Base-by-base conservation (phyloP, 2,888 invertebrate genomes). In the Phasia obesa region DNA sequence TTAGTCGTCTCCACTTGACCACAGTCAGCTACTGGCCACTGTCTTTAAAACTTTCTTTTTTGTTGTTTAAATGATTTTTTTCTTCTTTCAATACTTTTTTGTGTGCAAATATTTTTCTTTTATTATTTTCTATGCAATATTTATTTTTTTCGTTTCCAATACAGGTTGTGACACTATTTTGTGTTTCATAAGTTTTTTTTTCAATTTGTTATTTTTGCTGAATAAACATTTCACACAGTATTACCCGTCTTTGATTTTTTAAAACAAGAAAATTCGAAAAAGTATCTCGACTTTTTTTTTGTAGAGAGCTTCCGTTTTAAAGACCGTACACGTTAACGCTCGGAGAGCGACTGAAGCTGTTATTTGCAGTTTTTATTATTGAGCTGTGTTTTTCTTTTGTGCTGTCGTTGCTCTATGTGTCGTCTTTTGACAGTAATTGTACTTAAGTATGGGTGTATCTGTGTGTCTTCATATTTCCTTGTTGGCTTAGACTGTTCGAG, bases 271-370 rank as follows among this genome's bases (percentile, higher is more conserved):
- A 83, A 62, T 76, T 70, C 59, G 73, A 67, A 67, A 53, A 69
- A 0, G 4, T 44, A 35, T 70, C 19, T 38, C 9, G 15, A 47
- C 7, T 38, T 42, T 9, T 70, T 47, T 19, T 65, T 51, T 60
- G 51, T 62, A 11, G 4, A 55, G n/a, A 53, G 60, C 23, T 84
- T 70, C 81, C 85, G 84, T 83, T 73, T 85, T 0, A 85, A 86
- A 86, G 77, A 90, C 89, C 90, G 88, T 89, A 75, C 88, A 90
- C 90, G 89, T 88, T 89, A 89, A 89, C 90, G 90, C 90, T 90
- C 89, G 86, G 88, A 89, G 90, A 90, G 90, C 90, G 89, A 90
- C 90, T 90, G 86, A 89, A 86, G 85, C 82, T 81, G 75, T 71
- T 64, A 38, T 76, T 76, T 69, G 15, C 75, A 65, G 75, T 65